Conservation (phyloP, 2,888 invertebrate genomes). For the Caenorhabditis auriculariae region DNA sequence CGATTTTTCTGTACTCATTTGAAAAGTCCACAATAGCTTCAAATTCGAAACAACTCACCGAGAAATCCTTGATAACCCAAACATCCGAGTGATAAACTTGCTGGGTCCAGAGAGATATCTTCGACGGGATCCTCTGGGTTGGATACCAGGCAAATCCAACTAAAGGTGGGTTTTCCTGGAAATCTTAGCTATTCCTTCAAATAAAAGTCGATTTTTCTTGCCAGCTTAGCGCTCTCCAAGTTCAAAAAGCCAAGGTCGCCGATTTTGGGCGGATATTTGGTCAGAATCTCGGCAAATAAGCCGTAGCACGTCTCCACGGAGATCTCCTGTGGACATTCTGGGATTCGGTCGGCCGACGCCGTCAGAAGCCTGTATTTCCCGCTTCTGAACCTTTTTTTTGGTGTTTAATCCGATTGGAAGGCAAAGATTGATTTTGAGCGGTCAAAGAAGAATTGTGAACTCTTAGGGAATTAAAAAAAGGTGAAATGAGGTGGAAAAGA, state of each 20-base stretch:
- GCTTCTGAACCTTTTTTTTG: slow-evolving; percentile 7
- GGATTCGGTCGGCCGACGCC: slow-evolving; percentile 18
- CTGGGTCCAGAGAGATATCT: slow-evolving; percentile 27
- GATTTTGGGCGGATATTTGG: slow-evolving; percentile 12
- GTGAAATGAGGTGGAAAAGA: too few relatives aligned
- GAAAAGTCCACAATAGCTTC: not conserved
- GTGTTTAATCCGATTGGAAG: not conserved
- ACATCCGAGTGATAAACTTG: slow-evolving; percentile 21
- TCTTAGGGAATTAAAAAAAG: too few relatives aligned
- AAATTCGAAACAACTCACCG: slow-evolving; percentile 2
- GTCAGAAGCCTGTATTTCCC: slow-evolving; percentile 25
- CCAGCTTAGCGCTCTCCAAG: not conserved
- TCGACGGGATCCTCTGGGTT: slow-evolving; percentile 19
- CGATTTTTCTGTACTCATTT: too few relatives aligned
- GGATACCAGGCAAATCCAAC: slow-evolving; percentile 34
- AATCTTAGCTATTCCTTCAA: not conserved
- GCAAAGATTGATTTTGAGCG: too few relatives aligned
- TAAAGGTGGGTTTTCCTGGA: slow-evolving; percentile 19
- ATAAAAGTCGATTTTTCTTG: not conserved
- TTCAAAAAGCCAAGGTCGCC: slow-evolving; percentile 13
- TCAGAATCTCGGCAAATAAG: slow-evolving; percentile 18
- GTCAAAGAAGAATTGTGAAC: too few relatives aligned
- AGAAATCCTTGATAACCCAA: slow-evolving; percentile 23
- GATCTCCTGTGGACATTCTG: slow-evolving; percentile 28
- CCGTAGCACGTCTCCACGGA: slow-evolving; percentile 4